Base-by-base conservation (phyloP, 2,797 vertebrate species). In the Periophthalmus magnuspinnatus region DNA sequence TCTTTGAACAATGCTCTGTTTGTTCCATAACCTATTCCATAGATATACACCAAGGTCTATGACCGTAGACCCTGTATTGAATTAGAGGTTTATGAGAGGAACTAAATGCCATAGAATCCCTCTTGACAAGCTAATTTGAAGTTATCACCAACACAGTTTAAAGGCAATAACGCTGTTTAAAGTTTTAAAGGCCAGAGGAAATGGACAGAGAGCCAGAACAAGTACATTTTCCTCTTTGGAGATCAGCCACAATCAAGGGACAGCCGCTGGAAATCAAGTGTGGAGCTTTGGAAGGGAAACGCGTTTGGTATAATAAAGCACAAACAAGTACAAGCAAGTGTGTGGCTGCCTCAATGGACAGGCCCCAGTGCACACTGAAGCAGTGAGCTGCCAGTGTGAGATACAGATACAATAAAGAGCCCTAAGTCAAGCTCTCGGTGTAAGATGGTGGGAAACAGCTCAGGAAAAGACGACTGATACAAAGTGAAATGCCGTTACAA, bases 151-250 rank as follows among this genome's bases (percentile, higher is more conserved):
- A 54, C 70, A 78, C 60, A 65, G 41, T 52, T 71, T 13, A 68
- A n/a, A 70, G 66, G 54, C 68, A 76, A 59, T 55, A 71, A 75
- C 62, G 56, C 21, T 36, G 17, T 48, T 38, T 59, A 72, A 60
- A n/a, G 50, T 65, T 80, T 61, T 48, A 76, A 81, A 76, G 69
- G 68, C 32, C 58, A 69, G 33, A 33, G 41, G 69, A 79, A 60
- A 71, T n/a, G 76, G 77, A 60, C 38, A 61, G 47, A 61, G 50
- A 22, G 61, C 54, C 10, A 3, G 5, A 10, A 7, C 41, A 70
- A 73, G 28, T 65, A 38, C 56, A 66, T 50, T 41, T 28, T 21
- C 22, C 41, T 65, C 58, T 65, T 11, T n/a, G 58, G 22, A 69
- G 45, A 56, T 58, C 16, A 71, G 54, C 17, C n/a, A 33, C 48